phyloP scores from a whole-genome alignment of 2,888 invertebrate genomes.

The Cheilosia soror region DNA sequence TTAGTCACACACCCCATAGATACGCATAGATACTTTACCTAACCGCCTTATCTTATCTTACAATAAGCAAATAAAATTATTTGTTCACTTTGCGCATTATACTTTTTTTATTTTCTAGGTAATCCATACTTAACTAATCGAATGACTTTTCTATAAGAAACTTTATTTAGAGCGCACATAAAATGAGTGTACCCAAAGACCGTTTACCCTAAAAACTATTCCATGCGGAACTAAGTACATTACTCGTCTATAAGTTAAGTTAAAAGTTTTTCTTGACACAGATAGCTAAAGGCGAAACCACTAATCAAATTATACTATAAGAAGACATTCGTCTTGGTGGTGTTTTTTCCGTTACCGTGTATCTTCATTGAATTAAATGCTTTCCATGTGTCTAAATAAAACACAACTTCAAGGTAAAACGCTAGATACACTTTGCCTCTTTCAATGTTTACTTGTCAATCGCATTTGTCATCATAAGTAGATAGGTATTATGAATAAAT shows the following conservation, averaged over 20 bases:
- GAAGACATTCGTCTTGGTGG: slow-evolving; percentile 19
- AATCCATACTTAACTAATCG: slow-evolving; percentile 52
- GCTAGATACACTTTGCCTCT: not conserved
- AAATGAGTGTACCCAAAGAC: slow-evolving; percentile 45
- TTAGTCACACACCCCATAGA: slow-evolving; percentile 48
- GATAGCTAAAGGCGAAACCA: slow-evolving; percentile 42
- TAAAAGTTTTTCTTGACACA: slow-evolving; percentile 70
- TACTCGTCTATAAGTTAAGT: slow-evolving; percentile 38
- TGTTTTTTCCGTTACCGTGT: not conserved
- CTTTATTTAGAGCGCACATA: slow-evolving; percentile 39
- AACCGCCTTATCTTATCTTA: slow-evolving; percentile 57
- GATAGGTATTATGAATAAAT: slow-evolving; percentile 37
- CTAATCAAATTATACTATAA: slow-evolving; percentile 69
- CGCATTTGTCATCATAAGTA: too few relatives aligned
- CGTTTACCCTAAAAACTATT: slow-evolving; percentile 64
- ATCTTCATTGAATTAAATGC: slow-evolving; percentile 48
- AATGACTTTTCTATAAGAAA: slow-evolving; percentile 22
- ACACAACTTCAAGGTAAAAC: slow-evolving; percentile 38
- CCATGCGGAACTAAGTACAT: slow-evolving; percentile 67
- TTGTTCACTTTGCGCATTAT: slow-evolving; percentile 1
- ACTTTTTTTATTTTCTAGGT: not conserved
- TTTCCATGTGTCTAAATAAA: slow-evolving; percentile 31
- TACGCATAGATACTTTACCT: slow-evolving; percentile 9
- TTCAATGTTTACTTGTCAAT: slow-evolving; percentile 20
- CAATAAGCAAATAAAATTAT: slow-evolving; percentile 2